Percentiles rank a stretch among this genome's conserved stretches.
Conservation (phyloP, 2,797 vertebrate genomes). For the Kryptopterus vitreolus region DNA sequence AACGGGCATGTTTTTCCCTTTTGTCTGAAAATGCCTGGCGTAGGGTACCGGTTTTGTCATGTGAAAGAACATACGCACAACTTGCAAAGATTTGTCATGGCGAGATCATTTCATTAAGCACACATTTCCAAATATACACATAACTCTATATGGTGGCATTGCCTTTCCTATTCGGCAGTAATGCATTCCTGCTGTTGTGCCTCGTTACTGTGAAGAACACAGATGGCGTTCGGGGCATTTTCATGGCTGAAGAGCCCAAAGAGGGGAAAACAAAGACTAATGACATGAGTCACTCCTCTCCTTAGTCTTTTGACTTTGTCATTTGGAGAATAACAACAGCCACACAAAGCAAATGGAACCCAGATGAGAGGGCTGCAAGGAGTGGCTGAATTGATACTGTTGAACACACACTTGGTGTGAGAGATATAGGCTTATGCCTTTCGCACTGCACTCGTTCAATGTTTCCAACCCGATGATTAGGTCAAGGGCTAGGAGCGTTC, state of each 20-base stretch:
- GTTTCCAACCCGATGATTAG: constrained; percentile 40
- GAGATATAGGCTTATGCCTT: constrained; percentile 28
- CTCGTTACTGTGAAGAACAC: constrained; percentile 59
- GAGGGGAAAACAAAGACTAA: constrained; percentile 68
- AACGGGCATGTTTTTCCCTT: constrained; percentile 38
- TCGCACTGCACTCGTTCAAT: neutral
- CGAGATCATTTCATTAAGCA: constrained; percentile 66
- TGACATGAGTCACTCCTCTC: constrained; percentile 75
- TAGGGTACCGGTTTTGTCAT: constrained; percentile 49
- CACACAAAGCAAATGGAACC: constrained; percentile 77
- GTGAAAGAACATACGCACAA: constrained; percentile 42
- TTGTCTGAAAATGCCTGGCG: constrained; percentile 17
- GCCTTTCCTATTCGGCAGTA: constrained; percentile 54
- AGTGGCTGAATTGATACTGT: constrained; percentile 58
- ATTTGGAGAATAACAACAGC: constrained; percentile 77
- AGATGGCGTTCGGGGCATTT: constrained; percentile 61
- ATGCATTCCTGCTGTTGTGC: constrained; percentile 56
- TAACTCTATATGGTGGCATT: constrained; percentile 63
- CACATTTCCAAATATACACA: constrained; percentile 72
- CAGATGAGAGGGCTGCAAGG: constrained; percentile 71
- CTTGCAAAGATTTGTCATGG: constrained; percentile 53
- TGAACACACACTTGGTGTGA: constrained; percentile 58
- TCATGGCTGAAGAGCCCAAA: constrained; percentile 71
- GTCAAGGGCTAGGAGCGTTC: constrained; percentile 49
- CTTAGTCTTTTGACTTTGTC: constrained; percentile 76